Evolutionary conservation across 2,113 vertebrate species (phyloP), one percentile per base, ranked within the genome.

Genomic region (Cyanoderma ruficeps): DNA sequence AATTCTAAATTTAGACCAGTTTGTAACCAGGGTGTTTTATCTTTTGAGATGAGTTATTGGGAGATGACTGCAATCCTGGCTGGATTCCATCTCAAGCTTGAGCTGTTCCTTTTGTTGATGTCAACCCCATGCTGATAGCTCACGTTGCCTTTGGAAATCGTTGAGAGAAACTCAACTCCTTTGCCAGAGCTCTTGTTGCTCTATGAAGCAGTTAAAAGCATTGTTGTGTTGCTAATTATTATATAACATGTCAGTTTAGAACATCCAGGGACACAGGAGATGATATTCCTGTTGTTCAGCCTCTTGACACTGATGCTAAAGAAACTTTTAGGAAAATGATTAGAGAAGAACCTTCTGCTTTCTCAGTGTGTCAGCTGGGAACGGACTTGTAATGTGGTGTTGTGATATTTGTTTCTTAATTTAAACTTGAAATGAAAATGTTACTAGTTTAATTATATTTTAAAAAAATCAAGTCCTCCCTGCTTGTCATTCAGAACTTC

Each of bases 51-150:
- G 82, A 86, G 41, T 93, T 96, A 67, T 7, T 92, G 87, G 85
- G 75, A 94, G 71, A 86, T 95, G 90, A 83, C 93, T 96, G 92
- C 79, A 93, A 5, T 85, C 89, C 82, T 96, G 93, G 68, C 85
- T 86, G 72, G 71, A 71, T 93, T 95, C 92, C 79, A 80, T 86
- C 60, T 93, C 84, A 77, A 37, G 50, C 71, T 60, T 52, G 92
- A 96, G 76, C 78, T 93, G 83, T 93, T 96, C 71, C 88, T 96
- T 96, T 96, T 81, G 60, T 75, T 90, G 88, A 42, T 88, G 85
- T 95, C 68, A 96, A 15, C 35, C 15, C 35, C 63, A 47, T 90
- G 85, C 90, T 86, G 85, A 77, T 70, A 92, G 68, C 87, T 95
- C 64, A 70, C 0, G 1, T 74, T 70, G 42, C 63, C 76, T 95